Conservation (phyloP, 2,797 vertebrate species). For the Pipistrellus nathusii region DNA sequence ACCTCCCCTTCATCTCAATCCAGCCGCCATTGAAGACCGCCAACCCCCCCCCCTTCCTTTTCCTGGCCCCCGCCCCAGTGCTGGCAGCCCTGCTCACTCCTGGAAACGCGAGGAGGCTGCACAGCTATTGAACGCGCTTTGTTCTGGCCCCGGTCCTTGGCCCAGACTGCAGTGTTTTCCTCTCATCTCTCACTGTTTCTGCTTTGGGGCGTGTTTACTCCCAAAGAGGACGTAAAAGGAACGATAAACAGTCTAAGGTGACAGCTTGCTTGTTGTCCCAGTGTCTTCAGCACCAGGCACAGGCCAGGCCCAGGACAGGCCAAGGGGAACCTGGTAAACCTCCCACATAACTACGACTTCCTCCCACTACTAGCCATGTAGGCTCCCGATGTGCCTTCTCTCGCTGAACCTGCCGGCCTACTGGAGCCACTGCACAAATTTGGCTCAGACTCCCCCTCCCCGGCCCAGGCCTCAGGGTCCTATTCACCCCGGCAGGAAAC, state of each 20-base stretch:
- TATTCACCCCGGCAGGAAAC: background rate
- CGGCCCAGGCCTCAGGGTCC: accelerated
- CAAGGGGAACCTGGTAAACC: too few relatives aligned
- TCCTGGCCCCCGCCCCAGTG: background rate
- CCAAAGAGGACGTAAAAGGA: background rate
- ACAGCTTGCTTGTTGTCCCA: background rate
- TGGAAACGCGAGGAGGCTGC: background rate
- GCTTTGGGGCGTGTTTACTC: background rate
- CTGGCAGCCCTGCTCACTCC: conserved; percentile 3
- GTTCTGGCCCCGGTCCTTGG: background rate
- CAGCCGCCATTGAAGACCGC: background rate
- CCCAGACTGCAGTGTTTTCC: background rate
- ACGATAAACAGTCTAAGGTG: background rate
- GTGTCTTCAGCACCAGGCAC: background rate
- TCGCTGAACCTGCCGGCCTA: background rate
- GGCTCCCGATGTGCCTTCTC: background rate
- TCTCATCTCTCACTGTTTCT: background rate
- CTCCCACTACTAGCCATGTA: too few relatives aligned
- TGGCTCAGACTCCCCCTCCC: background rate
- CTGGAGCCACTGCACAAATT: background rate
- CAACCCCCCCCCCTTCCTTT: background rate
- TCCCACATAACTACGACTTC: too few relatives aligned
- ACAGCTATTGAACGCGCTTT: background rate
- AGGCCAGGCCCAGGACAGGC: background rate
- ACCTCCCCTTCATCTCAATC: background rate